Conservation (phyloP, 1,140 invertebrate genomes). For the Homarus americanus region DNA sequence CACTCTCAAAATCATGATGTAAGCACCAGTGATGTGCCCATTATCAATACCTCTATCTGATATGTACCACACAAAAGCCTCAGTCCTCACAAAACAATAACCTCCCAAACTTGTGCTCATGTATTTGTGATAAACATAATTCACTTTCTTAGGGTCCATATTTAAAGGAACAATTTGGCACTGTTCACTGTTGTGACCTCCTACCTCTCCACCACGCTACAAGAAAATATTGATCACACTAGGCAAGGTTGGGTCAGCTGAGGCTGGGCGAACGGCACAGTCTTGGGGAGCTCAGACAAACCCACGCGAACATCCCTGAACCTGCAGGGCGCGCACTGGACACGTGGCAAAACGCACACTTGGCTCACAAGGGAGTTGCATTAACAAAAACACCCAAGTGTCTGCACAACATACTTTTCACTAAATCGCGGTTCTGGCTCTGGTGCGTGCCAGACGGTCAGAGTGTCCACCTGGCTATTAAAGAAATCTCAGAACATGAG, state of each 20-base stretch:
- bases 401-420: slow-evolving; percentile 59
- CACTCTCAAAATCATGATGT: slow-evolving; percentile 44
- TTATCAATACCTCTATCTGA: slow-evolving; percentile 65
- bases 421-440: slow-evolving; percentile 36
- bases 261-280: slow-evolving; percentile 69
- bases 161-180: slow-evolving; percentile 72
- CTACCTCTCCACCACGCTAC: slow-evolving; percentile 45
- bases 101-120: slow-evolving; percentile 35
- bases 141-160: slow-evolving; percentile 61
- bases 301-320: slow-evolving; percentile 68
- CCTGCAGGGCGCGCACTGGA: slow-evolving; percentile 66
- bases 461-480: slow-evolving; percentile 43
- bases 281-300: slow-evolving; percentile 66
- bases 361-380: slow-evolving; percentile 50
- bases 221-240: slow-evolving; percentile 68
- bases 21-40: slow-evolving; percentile 65
- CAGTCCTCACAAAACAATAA: slow-evolving; percentile 55
- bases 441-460: slow-evolving; percentile 38
- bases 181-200: slow-evolving; percentile 71
- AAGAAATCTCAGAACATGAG: slow-evolving; percentile 71
- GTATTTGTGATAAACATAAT: slow-evolving; percentile 49
- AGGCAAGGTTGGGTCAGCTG: slow-evolving; percentile 67
- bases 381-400: slow-evolving; percentile 44
- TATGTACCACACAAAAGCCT: slow-evolving; percentile 68
- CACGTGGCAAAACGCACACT: slow-evolving; percentile 62